phyloP scores from a whole-genome alignment of 2,797 vertebrate genomes.

The Zonotrichia albicollis region DNA sequence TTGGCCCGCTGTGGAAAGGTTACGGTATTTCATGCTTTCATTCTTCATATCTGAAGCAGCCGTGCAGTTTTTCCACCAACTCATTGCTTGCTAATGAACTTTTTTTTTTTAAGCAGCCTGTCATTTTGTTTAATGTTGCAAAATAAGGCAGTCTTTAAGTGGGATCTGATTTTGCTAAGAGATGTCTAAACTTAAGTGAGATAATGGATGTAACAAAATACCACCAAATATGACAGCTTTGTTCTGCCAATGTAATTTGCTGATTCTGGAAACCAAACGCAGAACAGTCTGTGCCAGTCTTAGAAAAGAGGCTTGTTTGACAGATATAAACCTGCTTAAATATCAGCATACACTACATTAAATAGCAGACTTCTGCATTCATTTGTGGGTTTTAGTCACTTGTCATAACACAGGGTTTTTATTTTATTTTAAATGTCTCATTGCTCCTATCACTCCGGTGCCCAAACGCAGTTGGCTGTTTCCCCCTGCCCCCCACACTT shows the following conservation, averaged over 20 bases:
- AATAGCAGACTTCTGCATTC: conserved; percentile 59
- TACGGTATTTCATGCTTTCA: conserved; percentile 32
- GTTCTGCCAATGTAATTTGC: conserved; percentile 74
- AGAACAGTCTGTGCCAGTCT: conserved; percentile 69
- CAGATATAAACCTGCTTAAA: conserved; percentile 70
- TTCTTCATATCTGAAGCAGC: conserved; percentile 60
- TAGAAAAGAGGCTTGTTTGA: conserved; percentile 60
- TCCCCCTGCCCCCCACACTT: not conserved
- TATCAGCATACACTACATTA: conserved; percentile 38
- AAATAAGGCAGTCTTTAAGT: conserved; percentile 76
- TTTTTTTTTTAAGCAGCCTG: conserved; percentile 56
- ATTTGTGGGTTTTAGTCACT: conserved; percentile 46
- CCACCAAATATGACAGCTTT: conserved; percentile 76
- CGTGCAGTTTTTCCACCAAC: conserved; percentile 54
- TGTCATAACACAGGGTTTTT: conserved; percentile 44
- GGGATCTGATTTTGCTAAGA: conserved; percentile 76
- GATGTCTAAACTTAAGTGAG: conserved; percentile 77
- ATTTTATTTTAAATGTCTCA: conserved; percentile 45
- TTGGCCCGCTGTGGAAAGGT: conserved; percentile 39
- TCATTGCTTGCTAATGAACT: conserved; percentile 73
- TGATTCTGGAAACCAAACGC: conserved; percentile 72
- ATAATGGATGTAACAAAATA: conserved; percentile 78
- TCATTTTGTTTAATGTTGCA: conserved; percentile 79
- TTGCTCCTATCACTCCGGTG: conserved; percentile 50
- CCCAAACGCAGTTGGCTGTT: conserved; percentile 13